A percentile compares a stretch with the other conserved stretches of the same genome.
Conservation (phyloP, 2,113 vertebrate species). For the Ictidomys tridecemlineatus region DNA sequence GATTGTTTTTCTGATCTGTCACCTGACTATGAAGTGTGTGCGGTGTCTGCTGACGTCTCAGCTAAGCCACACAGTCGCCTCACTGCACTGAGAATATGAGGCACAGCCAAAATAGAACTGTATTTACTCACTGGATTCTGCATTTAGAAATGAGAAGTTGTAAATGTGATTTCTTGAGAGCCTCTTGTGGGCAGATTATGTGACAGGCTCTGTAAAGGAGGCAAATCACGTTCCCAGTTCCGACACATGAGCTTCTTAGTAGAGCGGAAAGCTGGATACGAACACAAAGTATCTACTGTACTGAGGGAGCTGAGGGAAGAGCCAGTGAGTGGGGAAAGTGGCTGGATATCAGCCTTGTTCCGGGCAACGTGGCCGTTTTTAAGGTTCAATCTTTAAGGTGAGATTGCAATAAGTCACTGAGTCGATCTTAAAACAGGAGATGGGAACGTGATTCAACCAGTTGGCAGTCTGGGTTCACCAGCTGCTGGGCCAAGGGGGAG, state of each 20-base stretch:
- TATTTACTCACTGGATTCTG: not conserved
- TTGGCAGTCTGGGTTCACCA: too few species aligned
- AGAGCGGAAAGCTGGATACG: too few species aligned
- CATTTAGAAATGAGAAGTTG: not conserved
- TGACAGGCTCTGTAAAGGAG: too few species aligned
- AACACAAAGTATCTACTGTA: fast-evolving
- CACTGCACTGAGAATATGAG: not conserved
- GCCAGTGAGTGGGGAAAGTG: not conserved
- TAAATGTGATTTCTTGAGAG: not conserved
- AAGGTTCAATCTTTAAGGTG: not conserved
- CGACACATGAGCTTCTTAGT: not conserved
- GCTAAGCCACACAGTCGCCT: too few species aligned
- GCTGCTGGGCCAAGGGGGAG: too few species aligned
- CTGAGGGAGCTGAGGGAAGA: not conserved
- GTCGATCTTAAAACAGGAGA: too few species aligned
- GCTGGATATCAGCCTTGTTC: not conserved
- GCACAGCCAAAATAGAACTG: fast-evolving
- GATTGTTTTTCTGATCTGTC: not conserved
- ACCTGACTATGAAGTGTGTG: not conserved
- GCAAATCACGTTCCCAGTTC: too few species aligned
- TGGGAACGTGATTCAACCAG: too few species aligned
- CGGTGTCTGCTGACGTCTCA: not conserved
- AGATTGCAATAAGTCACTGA: too few species aligned
- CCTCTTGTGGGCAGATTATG: not conserved
- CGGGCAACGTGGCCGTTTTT: not conserved